A percentile compares a stretch with the other conserved stretches of the same genome.
Evolutionary conservation across 2,888 invertebrate species (phyloP).

Genomic region (Vanessa cardui): DNA sequence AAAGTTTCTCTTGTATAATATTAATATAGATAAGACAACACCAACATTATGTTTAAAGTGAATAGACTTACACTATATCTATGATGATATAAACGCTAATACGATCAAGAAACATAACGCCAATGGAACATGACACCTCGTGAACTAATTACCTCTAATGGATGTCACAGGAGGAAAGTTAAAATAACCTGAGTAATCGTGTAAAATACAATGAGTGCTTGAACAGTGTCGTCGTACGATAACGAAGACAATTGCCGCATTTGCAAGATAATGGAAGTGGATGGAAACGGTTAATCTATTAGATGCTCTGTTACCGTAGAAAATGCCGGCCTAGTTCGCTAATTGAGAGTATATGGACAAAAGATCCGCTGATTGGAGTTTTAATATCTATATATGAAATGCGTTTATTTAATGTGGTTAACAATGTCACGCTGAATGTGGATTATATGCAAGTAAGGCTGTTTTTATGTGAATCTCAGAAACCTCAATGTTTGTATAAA

Average conservation of each 20-base stretch:
- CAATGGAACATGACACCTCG: slow-evolving; percentile 5
- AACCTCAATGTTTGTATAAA: too few relatives aligned
- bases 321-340: slow-evolving; percentile 53
- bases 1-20: too few relatives aligned
- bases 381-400: neutral
- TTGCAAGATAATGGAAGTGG: slow-evolving; percentile 58
- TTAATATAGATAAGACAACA: too few relatives aligned
- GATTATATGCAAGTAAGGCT: too few relatives aligned
- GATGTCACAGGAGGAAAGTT: slow-evolving; percentile 35
- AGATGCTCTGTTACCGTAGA: slow-evolving; percentile 43
- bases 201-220: slow-evolving; percentile 33
- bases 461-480: too few relatives aligned
- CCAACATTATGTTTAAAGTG: neutral
- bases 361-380: neutral
- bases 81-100: neutral
- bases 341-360: slow-evolving; percentile 43
- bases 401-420: too few relatives aligned
- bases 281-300: slow-evolving; percentile 54
- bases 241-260: slow-evolving; percentile 56
- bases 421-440: too few relatives aligned
- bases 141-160: slow-evolving; percentile 32
- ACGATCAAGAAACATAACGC: neutral
- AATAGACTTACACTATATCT: neutral
- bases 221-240: slow-evolving; percentile 55
- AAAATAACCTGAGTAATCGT: slow-evolving; percentile 38